Base-by-base conservation (phyloP, 2,113 vertebrate species). In the Vireo altiloquus region DNA sequence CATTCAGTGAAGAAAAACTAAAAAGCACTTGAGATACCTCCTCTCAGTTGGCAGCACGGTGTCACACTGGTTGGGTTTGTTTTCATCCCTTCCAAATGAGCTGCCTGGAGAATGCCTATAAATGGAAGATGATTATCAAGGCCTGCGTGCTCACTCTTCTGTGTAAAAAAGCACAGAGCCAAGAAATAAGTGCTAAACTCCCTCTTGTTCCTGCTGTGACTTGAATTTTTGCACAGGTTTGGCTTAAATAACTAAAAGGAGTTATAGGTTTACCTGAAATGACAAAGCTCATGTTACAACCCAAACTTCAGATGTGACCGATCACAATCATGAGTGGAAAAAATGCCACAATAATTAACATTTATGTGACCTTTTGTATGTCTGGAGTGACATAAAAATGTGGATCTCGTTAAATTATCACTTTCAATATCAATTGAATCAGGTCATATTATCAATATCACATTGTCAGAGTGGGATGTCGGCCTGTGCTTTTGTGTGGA, bases 101-200 rank as follows among this genome's bases (percentile, higher is more conserved):
- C 86, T 83, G 76, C 76, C 71, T 89, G 79, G 83, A 91, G 74
- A 88, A 82, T 95, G 78, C 56, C 92, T 96, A 72, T 92, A 88
- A 95, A 88, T 71, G 91, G 89, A 80, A 94, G 82, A 59, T 84
- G 90, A 50, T 89, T 91, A 80, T 53, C 84, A 69, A 89, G 70
- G 75, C 57, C 53, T 74, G 52, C 3, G 3, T 9, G 3, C 31
- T 94, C 60, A 24, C 50, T 94, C 31, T 57, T 64, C 28, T 70
- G 31, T 82, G 21, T 76, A 74, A 87, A 74, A 87, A 82, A 60
- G 18, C 87, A 27, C 8, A 86, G 76, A 25, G n/a, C 22, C 54
- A n/a, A 82, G 70, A 53, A 64, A 82, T 57, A 46, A 95, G 31
- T 81, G 82, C 54, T 64, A 25, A 79, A 30, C 44, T 89, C 35